These are phyloP conservation scores for Apogon talboti DNA, from an alignment of 2,797 vertebrate species.

Conservation along the genomic window DNA sequence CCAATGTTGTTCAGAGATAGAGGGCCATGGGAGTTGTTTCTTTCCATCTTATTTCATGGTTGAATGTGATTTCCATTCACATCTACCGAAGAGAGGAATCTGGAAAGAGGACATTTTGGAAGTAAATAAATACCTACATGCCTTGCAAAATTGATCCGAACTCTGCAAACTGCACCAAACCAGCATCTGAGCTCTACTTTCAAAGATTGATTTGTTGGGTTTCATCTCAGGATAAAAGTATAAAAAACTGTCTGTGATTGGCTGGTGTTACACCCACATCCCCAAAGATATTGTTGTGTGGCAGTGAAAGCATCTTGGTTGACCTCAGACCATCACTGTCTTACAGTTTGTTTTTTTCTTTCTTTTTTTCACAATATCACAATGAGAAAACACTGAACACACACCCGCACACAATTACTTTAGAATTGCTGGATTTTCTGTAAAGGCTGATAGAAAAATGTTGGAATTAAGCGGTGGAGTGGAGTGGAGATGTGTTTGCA, in stretches of 20 bases:
- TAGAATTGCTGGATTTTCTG: conserved; percentile 25
- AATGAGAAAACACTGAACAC: conserved; percentile 23
- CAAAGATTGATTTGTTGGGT: conserved; percentile 35
- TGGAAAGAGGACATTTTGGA: conserved; percentile 27
- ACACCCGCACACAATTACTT: conserved; percentile 13
- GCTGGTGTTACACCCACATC: conserved; percentile 1
- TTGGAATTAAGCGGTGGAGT: conserved; percentile 15
- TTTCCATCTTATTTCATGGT: too few species aligned
- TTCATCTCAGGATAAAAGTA: conserved; percentile 24
- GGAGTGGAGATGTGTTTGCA: conserved; percentile 23
- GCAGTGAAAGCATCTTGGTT: conserved; percentile 31
- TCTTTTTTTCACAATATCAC: too few species aligned
- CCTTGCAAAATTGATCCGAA: conserved; percentile 12
- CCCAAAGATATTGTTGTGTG: conserved; percentile 10
- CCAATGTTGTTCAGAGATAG: too few species aligned
- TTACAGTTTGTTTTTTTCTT: too few species aligned
- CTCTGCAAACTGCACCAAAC: conserved; percentile 42
- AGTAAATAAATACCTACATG: conserved; percentile 43
- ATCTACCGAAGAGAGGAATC: too few species aligned
- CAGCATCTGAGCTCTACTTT: conserved; percentile 11
- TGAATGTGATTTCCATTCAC: too few species aligned
- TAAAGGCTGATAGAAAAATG: conserved; percentile 24
- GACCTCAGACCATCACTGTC: conserved; percentile 5
- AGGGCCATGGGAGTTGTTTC: too few species aligned
- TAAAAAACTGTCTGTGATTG: conserved; percentile 4